Evolutionary conservation across 2,797 vertebrate species (phyloP).

Genomic region (Phoeniculus purpureus): DNA sequence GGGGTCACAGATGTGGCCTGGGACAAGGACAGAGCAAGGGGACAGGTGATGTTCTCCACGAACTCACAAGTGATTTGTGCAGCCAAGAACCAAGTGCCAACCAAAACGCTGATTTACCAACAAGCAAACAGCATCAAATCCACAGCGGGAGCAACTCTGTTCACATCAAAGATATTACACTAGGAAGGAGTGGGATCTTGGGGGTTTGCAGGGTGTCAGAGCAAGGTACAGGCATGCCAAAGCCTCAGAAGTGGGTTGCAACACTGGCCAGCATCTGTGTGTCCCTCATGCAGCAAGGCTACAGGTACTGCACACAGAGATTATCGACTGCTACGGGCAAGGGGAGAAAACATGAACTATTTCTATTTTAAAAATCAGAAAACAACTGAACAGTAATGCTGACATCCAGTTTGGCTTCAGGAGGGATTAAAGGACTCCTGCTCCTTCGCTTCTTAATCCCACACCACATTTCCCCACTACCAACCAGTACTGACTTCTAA

Average conservation of each 20-base stretch:
- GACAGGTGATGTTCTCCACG: background rate
- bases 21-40: background rate
- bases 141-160: background rate
- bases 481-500: background rate
- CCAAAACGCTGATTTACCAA: background rate
- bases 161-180: background rate
- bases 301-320: rapidly evolving
- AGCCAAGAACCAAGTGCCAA: background rate
- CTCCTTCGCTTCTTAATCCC: slow-evolving; percentile 24
- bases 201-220: background rate
- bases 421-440: slow-evolving; percentile 14
- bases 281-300: background rate
- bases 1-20: background rate
- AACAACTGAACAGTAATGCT: background rate
- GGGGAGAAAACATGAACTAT: background rate
- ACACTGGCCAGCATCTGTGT: too few relatives aligned
- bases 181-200: background rate
- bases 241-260: too few relatives aligned
- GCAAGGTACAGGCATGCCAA: background rate
- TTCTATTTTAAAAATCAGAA: slow-evolving; percentile 4
- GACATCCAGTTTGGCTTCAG: background rate
- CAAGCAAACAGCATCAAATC: background rate
- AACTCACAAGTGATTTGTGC: background rate
- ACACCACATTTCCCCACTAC: background rate
- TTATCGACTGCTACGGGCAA: rapidly evolving